A percentile compares a stretch with the other conserved stretches of the same genome.
Evolutionary conservation across 2,797 vertebrate genomes (phyloP).

Genomic region (Pygocentrus nattereri): DNA sequence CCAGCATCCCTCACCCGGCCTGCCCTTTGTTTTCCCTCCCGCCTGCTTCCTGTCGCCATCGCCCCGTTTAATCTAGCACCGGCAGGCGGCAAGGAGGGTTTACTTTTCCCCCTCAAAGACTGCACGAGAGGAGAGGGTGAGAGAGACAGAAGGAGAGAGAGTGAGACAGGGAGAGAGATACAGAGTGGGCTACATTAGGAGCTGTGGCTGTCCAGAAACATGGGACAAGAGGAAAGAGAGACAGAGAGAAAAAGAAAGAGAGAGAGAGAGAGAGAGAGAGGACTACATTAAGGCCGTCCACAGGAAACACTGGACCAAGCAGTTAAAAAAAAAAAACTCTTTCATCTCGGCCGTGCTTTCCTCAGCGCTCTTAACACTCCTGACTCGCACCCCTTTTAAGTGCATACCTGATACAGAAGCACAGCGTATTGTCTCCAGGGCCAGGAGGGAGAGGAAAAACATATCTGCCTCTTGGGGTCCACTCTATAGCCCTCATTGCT

Average conservation of each 20-base stretch:
- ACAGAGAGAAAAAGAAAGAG: slow-evolving; percentile 59
- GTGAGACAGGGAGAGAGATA: slow-evolving; percentile 68
- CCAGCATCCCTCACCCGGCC: slow-evolving; percentile 78
- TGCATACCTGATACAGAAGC: slow-evolving; percentile 92
- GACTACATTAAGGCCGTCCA: slow-evolving; percentile 63
- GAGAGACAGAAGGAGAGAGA: slow-evolving; percentile 62
- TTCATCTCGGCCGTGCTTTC: slow-evolving; percentile 90
- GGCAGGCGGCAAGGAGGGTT: slow-evolving; percentile 93
- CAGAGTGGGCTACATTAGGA: slow-evolving; percentile 38
- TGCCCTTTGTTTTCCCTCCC: slow-evolving; percentile 95
- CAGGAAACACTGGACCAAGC: slow-evolving; percentile 89
- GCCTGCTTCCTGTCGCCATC: slow-evolving; percentile 99
- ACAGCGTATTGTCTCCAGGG: slow-evolving; percentile 62
- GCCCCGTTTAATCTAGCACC: slow-evolving; percentile 99
- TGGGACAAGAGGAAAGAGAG: slow-evolving; percentile 33
- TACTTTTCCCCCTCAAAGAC: slow-evolving; percentile 89
- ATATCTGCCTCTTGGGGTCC: slow-evolving; percentile 77
- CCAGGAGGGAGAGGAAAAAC: slow-evolving; percentile 80
- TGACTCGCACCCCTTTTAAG: slow-evolving; percentile 88
- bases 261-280: slow-evolving; percentile 18
- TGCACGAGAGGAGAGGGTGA: slow-evolving; percentile 51
- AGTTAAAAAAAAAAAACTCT: slow-evolving; percentile 92
- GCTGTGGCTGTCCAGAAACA: background rate
- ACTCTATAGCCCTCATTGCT: slow-evolving; percentile 71
- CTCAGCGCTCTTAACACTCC: slow-evolving; percentile 85